A percentile compares a stretch with the other conserved stretches of the same genome.
phyloP scores from a whole-genome alignment of 64 coral and sea anemone genomes.

The Dendronephthya gigantea region DNA sequence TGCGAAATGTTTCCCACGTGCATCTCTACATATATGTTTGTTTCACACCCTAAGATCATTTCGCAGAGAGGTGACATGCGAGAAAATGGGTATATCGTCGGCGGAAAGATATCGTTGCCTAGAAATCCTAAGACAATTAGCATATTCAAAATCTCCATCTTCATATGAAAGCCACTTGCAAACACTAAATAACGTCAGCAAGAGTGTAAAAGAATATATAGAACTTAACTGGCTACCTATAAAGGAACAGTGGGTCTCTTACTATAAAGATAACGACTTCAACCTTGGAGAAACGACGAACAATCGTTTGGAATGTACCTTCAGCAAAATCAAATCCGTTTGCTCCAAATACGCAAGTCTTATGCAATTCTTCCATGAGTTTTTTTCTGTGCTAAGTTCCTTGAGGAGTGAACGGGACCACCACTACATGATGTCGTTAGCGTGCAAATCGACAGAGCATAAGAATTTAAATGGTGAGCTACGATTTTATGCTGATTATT shows the following conservation, averaged over 20 bases:
- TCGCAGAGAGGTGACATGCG: conserved; percentile 29
- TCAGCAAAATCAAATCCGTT: too few relatives aligned
- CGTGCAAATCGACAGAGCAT: conserved; percentile 13
- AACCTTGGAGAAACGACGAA: too few relatives aligned
- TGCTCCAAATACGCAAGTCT: too few relatives aligned
- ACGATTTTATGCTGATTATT: conserved; percentile 13
- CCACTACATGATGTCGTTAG: conserved; percentile 7
- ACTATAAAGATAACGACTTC: too few relatives aligned
- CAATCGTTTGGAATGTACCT: too few relatives aligned
- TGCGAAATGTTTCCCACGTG: conserved; percentile 36
- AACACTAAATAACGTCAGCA: conserved; percentile 2
- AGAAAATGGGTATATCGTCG: conserved; percentile 40
- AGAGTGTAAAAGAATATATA: conserved; percentile 34
- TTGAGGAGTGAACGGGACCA: conserved; percentile 11
- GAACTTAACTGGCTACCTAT: too few relatives aligned
- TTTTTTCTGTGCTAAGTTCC: conserved; percentile 6
- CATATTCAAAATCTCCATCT: conserved; percentile 25
- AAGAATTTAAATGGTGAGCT: neutral
- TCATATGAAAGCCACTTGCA: conserved; percentile 33
- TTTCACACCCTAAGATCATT: conserved; percentile 45
- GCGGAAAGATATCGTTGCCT: conserved; percentile 41
- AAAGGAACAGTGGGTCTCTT: conserved; percentile 43
- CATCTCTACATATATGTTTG: conserved; percentile 46
- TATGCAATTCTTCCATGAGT: too few relatives aligned
- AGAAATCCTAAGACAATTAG: conserved; percentile 22